A percentile compares a stretch with the other conserved stretches of the same genome.
Evolutionary conservation across 2,797 vertebrate genomes (phyloP).

Genomic region (Masticophis lateralis): DNA sequence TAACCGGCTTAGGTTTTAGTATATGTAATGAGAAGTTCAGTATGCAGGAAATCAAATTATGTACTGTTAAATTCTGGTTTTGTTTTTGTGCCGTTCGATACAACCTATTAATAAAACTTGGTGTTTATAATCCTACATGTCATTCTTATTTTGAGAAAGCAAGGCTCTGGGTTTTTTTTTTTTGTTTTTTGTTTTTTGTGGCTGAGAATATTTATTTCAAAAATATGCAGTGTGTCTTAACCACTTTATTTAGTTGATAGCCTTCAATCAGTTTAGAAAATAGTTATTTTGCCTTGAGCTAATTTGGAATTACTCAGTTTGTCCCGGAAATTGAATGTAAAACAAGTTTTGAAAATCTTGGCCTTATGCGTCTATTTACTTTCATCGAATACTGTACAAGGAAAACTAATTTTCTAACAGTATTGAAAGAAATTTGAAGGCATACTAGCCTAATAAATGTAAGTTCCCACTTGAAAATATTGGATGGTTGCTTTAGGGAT

Average conservation of each 20-base stretch:
- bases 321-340: background rate
- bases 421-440: background rate
- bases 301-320: background rate
- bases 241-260: background rate
- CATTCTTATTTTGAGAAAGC: background rate
- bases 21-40: slow-evolving; percentile 44
- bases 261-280: background rate
- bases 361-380: background rate
- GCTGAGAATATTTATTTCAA: background rate
- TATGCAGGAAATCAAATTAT: slow-evolving; percentile 42
- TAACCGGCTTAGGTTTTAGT: slow-evolving; percentile 54
- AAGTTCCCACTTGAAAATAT: background rate
- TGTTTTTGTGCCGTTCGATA: background rate
- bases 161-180: background rate
- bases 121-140: background rate
- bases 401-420: background rate
- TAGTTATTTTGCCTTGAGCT: background rate
- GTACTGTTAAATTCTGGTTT: slow-evolving; percentile 38
- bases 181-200: background rate
- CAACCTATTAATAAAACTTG: background rate
- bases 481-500: background rate
- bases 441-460: background rate
- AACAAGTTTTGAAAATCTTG: background rate
- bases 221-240: background rate
- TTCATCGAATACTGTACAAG: background rate